Percentiles rank a stretch among this genome's conserved stretches.
phyloP scores from a whole-genome alignment of 23 tunicate genomes.

The Trididemnum clinides region DNA sequence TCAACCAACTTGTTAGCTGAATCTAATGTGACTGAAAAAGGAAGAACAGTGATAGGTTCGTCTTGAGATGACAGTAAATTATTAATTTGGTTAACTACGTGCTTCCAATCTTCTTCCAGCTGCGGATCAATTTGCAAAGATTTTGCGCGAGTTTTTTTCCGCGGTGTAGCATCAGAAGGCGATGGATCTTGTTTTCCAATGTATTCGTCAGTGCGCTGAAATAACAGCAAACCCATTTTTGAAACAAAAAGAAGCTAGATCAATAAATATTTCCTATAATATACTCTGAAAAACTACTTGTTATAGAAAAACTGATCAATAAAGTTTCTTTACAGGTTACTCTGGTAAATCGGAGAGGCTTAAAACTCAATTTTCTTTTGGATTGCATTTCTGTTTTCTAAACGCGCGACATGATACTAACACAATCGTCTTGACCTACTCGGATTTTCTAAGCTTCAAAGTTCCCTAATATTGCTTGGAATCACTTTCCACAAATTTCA shows the following conservation, averaged over 20 bases:
- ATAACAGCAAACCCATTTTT: too few species aligned
- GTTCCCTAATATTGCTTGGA: not conserved
- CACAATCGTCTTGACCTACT: too few species aligned
- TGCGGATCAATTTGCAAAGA: constrained; percentile 34
- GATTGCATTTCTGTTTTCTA: too few species aligned
- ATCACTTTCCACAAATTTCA: not conserved
- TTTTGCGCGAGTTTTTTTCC: constrained; percentile 4
- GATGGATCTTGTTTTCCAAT: constrained; percentile 25
- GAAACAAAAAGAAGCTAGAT: too few species aligned
- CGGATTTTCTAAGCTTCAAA: too few species aligned
- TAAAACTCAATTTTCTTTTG: too few species aligned
- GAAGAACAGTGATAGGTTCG: constrained; percentile 63
- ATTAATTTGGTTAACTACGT: constrained; percentile 46
- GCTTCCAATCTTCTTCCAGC: constrained; percentile 77
- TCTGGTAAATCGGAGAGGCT: too few species aligned
- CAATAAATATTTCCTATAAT: too few species aligned
- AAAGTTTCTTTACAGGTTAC: too few species aligned
- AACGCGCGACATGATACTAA: too few species aligned
- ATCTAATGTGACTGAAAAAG: constrained; percentile 49
- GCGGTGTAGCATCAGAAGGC: not conserved
- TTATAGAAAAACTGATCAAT: too few species aligned
- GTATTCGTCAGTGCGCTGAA: constrained; percentile 59
- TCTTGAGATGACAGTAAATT: constrained; percentile 49
- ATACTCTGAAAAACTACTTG: too few species aligned
- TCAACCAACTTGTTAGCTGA: constrained; percentile 58